Evolutionary conservation across 2,113 vertebrate species (phyloP).

Genomic region (Ginglymostoma cirratum): DNA sequence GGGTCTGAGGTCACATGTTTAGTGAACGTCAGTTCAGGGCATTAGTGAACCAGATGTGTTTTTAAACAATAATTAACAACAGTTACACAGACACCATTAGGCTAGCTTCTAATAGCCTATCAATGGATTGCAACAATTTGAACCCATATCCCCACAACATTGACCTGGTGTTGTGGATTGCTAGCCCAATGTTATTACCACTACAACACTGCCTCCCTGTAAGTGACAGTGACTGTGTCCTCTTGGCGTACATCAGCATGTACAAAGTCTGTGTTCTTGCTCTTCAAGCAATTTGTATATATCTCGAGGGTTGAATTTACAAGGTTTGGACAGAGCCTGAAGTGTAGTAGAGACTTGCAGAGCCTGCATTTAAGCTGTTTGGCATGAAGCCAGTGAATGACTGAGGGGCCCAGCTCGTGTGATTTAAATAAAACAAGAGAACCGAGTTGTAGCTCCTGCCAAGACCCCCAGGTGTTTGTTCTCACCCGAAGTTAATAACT

Average conservation of each 20-base stretch:
- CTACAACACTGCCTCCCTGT: no score
- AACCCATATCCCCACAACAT: no score
- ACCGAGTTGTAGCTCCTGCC: neutral
- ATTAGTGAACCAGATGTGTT: no score
- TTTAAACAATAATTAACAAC: no score
- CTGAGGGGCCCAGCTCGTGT: neutral
- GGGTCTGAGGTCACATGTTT: no score
- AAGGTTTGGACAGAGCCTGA: neutral
- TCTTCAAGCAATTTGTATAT: neutral
- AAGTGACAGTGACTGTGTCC: neutral
- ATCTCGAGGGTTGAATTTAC: neutral
- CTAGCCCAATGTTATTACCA: no score
- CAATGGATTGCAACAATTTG: no score
- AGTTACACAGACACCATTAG: no score
- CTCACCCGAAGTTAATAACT: constrained; percentile 32
- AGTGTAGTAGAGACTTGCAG: neutral
- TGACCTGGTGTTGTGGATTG: no score
- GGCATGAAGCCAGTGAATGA: constrained; percentile 10
- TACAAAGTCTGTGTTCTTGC: neutral
- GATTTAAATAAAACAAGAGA: constrained; percentile 31
- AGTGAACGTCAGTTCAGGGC: no score
- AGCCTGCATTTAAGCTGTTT: neutral
- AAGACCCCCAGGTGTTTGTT: constrained; percentile 28
- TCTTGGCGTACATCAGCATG: neutral
- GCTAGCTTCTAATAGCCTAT: no score